Percentiles rank a stretch among this genome's conserved stretches.
phyloP scores from a whole-genome alignment of 2,113 vertebrate genomes.

The Tyto alba region DNA sequence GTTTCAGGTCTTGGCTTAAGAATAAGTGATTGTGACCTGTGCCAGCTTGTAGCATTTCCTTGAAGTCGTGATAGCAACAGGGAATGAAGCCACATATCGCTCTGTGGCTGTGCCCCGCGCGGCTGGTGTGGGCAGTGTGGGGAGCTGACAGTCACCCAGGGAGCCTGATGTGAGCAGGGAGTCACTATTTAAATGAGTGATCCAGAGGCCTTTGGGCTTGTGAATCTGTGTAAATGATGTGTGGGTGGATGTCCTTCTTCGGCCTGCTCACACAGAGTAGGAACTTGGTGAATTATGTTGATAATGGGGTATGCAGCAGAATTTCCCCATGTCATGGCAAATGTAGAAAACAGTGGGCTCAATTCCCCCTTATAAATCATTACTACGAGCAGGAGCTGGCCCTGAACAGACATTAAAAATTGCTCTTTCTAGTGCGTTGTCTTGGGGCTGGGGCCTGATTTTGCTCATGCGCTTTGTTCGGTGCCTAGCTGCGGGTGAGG shows the following conservation, averaged over 20 bases:
- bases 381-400: not conserved
- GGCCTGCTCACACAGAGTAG: accelerated
- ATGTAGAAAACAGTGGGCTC: not conserved
- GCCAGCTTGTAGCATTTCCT: not conserved
- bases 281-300: not conserved
- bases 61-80: not conserved
- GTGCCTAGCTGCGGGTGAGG: not conserved
- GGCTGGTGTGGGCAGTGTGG: not conserved
- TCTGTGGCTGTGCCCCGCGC: not conserved
- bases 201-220: not conserved
- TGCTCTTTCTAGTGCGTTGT: not conserved
- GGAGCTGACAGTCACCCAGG: not conserved
- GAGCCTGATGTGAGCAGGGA: not conserved
- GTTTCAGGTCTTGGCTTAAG: not conserved
- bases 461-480: accelerated
- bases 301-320: not conserved
- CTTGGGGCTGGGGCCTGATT: not conserved
- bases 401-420: not conserved
- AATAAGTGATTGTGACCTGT: not conserved
- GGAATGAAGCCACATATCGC: accelerated
- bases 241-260: not conserved
- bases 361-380: not conserved
- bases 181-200: not conserved
- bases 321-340: not conserved
- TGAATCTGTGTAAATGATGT: not conserved